Evolutionary conservation across 2,888 invertebrate species (phyloP), one percentile per base, ranked within the genome.

Genomic region (Eristalis tenax): DNA sequence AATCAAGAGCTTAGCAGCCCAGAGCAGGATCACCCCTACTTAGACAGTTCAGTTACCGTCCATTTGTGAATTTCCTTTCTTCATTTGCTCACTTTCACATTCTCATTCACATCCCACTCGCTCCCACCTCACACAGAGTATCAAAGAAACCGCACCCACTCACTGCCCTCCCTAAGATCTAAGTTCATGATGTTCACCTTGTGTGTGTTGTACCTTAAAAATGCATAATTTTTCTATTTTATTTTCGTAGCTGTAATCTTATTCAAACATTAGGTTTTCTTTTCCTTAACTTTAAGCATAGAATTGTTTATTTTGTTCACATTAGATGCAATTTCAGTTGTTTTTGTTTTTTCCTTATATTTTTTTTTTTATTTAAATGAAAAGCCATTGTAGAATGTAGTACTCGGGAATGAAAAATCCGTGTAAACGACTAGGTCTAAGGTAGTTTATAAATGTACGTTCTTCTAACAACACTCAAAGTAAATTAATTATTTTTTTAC

Each of bases 1-100:
- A 84, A 88, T 83, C 85, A 50, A 76, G 89, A 89, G 86, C 75
- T 89, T 5, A 89, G 88, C 63, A 88, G 89, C 82, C 89, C 88
- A 40, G 89, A 89, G 68, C 89, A 89, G 84, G 90, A 90, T 88
- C 88, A 88, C 68, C 89, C 89, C 68, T 90, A 90, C 83, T 89
- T 89, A 82, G 89, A 87, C 78, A 89, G 89, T 86, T 90, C 90
- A 63, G 89, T 89, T 50, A 90, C 90, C 89, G 90, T 90, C 89
- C 90, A 90, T 83, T 88, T 90, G 80, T 90, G 86, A 89, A 87
- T 18, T 75, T 61, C 22, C 32, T 22, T 57, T 1, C 3, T 13
- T 61, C 26, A 10, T 32, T 43, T 61, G 32, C 22, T 50, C 32
- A 32, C 32, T 1, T 32, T 32, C 32, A 32, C 32, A 26, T 57